Base-by-base conservation (phyloP, 2,797 vertebrate genomes). In the Echiichthys vipera region DNA sequence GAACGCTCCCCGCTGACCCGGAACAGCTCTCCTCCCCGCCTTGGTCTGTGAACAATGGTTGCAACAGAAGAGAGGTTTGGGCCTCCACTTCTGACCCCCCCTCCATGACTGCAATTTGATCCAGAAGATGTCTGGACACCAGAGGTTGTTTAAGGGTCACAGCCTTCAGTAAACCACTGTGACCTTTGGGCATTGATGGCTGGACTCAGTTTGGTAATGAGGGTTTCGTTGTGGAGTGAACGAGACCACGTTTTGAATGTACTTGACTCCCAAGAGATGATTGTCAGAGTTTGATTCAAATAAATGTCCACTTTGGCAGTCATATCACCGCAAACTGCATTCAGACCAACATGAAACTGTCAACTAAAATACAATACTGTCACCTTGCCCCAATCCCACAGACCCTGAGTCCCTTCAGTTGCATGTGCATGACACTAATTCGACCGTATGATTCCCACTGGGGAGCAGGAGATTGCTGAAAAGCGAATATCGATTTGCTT, bases 1-100 rank as follows among this genome's bases (percentile, higher is more conserved):
- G 51, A 20, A 42, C 37, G 18, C 34, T 34, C 53, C 25, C 49
- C 70, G 7, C 58, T 88, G 89, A 91, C 83, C 83, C 45, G 13
- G 34, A 84, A 88, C 77, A 49, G 70, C 47, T 69, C 11, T 32
- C 10, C 69, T 45, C 29, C 4, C 15, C 1, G 40, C 11, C 11
- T 36, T 4, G 61, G 70, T 69, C 58, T 39, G 29, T 4, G 40
- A 54, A 57, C 10, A 51, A 54, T 18, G 47, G 27, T 40, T 27
- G 6, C 22, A 65, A 7, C 18, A 15, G 47, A 61, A 36, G 64
- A 43, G 51, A 34, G 39, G 11, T 42, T 54, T 24, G 2, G 17
- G 17, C 53, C 46, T 40, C 0, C 74, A 76, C 71, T 13, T 63
- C 58, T 61, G 39, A 84, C 81, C 80, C 22, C 18, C 13, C 25